Evolutionary conservation across 2,888 invertebrate species (phyloP).

Genomic region (Eumerus sabulonum): DNA sequence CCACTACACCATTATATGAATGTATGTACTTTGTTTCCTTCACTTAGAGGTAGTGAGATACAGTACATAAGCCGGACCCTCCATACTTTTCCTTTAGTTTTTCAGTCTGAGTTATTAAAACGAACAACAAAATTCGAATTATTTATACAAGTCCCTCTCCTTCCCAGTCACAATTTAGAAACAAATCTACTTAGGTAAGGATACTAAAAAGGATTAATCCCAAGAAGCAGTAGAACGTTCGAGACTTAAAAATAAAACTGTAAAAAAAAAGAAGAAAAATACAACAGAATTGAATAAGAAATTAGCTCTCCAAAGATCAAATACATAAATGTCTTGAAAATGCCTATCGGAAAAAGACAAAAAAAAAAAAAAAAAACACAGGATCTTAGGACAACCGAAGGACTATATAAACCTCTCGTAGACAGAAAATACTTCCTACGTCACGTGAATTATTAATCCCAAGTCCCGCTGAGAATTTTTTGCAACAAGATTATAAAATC

Average conservation of each 20-base stretch:
- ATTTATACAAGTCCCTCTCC: slow-evolving; percentile 18
- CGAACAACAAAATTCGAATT: neutral
- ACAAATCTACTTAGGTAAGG: slow-evolving; percentile 16
- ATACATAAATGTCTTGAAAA: slow-evolving; percentile 32
- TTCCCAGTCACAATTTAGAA: slow-evolving; percentile 20
- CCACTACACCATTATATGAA: too few relatives aligned
- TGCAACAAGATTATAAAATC: slow-evolving; percentile 67
- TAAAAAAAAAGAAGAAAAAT: slow-evolving; percentile 16
- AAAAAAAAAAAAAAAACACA: slow-evolving; percentile 31
- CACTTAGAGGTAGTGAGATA: too few relatives aligned
- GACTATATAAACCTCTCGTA: slow-evolving; percentile 19
- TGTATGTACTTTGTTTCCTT: too few relatives aligned
- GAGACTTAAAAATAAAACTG: slow-evolving; percentile 23
- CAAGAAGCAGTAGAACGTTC: slow-evolving; percentile 41
- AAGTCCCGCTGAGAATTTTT: slow-evolving; percentile 64
- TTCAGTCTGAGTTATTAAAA: too few relatives aligned
- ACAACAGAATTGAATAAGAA: slow-evolving; percentile 61
- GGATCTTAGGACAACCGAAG: slow-evolving; percentile 28
- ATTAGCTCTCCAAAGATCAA: slow-evolving; percentile 45
- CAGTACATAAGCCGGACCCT: too few relatives aligned
- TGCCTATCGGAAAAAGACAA: too few relatives aligned
- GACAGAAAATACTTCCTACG: slow-evolving; percentile 48
- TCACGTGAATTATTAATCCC: slow-evolving; percentile 65
- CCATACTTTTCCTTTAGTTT: too few relatives aligned
- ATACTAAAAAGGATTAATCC: slow-evolving; percentile 55